These are phyloP conservation scores for Drosophila arizonae DNA, from an alignment of 1,140 invertebrate species.

Conservation along the genomic window DNA sequence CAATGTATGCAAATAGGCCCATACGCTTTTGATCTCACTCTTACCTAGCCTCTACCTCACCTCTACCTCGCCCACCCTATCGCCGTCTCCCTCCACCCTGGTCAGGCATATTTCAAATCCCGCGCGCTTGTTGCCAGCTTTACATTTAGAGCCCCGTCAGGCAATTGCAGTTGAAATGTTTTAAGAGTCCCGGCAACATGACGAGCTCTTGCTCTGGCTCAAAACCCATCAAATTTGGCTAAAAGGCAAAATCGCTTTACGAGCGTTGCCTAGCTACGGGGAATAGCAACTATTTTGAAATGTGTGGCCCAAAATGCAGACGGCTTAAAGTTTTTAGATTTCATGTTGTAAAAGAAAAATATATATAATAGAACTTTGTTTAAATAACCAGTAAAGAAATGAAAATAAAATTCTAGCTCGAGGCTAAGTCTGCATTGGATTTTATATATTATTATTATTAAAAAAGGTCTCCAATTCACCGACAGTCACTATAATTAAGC, in stretches of 20 bases:
- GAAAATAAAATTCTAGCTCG: too few species aligned
- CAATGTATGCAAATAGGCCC: slow-evolving; percentile 47
- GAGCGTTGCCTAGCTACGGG: not conserved
- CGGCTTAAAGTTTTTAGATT: too few species aligned
- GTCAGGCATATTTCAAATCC: not conserved
- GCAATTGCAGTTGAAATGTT: slow-evolving; percentile 7
- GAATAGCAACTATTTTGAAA: not conserved
- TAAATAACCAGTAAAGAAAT: too few species aligned
- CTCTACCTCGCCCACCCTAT: not conserved
- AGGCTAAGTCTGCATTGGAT: too few species aligned
- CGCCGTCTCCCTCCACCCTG: not conserved
- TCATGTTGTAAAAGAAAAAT: too few species aligned
- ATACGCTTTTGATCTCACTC: slow-evolving; percentile 32
- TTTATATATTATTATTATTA: too few species aligned
- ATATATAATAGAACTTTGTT: too few species aligned
- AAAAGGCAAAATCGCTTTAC: not conserved
- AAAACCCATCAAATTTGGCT: not conserved
- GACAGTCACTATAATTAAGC: too few species aligned
- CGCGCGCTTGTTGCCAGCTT: not conserved
- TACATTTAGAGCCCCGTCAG: not conserved
- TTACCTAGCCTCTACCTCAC: not conserved
- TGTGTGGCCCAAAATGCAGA: too few species aligned
- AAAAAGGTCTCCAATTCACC: too few species aligned
- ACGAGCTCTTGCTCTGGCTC: not conserved
- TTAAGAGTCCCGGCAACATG: not conserved